phyloP scores from a whole-genome alignment of 1,140 invertebrate genomes.

The Trissolcus basalis region DNA sequence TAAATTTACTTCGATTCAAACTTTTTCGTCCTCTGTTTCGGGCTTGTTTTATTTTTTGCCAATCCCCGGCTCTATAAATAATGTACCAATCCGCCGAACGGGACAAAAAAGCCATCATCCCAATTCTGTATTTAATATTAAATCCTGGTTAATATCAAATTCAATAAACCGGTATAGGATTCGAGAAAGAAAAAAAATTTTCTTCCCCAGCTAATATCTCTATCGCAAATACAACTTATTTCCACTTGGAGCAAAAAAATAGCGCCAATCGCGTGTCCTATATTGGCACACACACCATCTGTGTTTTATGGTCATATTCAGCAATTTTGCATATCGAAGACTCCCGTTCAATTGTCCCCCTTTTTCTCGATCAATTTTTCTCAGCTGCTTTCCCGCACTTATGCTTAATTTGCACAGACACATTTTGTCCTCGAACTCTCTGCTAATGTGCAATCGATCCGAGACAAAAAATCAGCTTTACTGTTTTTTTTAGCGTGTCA shows the following conservation, averaged over 20 bases:
- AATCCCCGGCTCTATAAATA: no score
- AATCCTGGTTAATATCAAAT: neutral
- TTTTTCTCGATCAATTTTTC: conserved; percentile 45
- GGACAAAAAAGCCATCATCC: no score
- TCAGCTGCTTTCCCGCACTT: conserved; percentile 2
- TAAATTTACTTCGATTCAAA: neutral
- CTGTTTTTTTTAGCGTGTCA: no score
- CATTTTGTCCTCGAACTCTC: no score
- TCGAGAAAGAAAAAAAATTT: conserved; percentile 16
- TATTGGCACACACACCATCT: conserved; percentile 72
- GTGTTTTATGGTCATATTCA: conserved; percentile 75
- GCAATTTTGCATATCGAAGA: conserved; percentile 72
- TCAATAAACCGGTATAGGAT: neutral
- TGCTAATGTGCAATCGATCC: no score
- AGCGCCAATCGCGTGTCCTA: conserved; percentile 62
- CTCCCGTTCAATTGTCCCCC: conserved; percentile 31
- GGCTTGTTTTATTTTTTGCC: no score
- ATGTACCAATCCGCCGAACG: no score
- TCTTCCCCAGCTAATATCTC: conserved; percentile 63
- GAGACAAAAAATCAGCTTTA: no score
- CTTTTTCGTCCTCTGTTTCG: no score
- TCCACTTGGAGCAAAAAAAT: conserved; percentile 57
- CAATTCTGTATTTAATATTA: neutral
- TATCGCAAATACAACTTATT: conserved; percentile 55
- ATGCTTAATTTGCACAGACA: no score